These are phyloP conservation scores for Semnornis frantzii DNA, from an alignment of 2,113 vertebrate genomes.

Conservation along the genomic window DNA sequence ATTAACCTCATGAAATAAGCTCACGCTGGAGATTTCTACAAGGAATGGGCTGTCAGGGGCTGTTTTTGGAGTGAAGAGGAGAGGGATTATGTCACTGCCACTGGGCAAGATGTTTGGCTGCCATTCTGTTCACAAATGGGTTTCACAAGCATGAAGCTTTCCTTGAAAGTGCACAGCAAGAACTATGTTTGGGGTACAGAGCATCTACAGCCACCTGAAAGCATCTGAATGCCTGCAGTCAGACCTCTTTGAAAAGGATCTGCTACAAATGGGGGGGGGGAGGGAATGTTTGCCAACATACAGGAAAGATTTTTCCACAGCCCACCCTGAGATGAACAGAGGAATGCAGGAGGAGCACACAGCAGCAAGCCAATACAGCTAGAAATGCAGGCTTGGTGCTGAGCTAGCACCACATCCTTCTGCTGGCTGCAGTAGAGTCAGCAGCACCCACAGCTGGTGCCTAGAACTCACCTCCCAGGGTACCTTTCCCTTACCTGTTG, in stretches of 20 bases:
- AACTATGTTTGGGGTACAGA: not conserved
- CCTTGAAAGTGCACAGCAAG: not conserved
- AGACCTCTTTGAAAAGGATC: not conserved
- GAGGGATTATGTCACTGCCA: not conserved
- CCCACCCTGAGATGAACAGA: not conserved
- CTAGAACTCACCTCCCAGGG: not conserved
- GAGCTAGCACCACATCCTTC: not conserved
- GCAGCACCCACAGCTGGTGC: accelerated
- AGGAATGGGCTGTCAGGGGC: not conserved
- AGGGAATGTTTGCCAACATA: accelerated
- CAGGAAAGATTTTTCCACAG: not conserved
- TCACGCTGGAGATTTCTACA: not conserved
- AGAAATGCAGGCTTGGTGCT: not conserved
- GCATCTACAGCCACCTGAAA: not conserved
- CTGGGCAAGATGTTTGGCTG: accelerated
- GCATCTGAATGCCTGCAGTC: not conserved
- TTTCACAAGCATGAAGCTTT: not conserved
- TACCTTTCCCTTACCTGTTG: not conserved
- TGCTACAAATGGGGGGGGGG: not conserved
- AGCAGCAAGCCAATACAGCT: not conserved
- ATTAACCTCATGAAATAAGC: not conserved
- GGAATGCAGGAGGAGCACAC: not conserved
- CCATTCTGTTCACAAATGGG: accelerated
- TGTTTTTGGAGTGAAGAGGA: accelerated
- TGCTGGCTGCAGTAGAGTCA: not conserved